Percentiles rank a stretch among this genome's conserved stretches.
phyloP scores from a whole-genome alignment of 2,888 invertebrate species.

The Ornithoptera priamus region DNA sequence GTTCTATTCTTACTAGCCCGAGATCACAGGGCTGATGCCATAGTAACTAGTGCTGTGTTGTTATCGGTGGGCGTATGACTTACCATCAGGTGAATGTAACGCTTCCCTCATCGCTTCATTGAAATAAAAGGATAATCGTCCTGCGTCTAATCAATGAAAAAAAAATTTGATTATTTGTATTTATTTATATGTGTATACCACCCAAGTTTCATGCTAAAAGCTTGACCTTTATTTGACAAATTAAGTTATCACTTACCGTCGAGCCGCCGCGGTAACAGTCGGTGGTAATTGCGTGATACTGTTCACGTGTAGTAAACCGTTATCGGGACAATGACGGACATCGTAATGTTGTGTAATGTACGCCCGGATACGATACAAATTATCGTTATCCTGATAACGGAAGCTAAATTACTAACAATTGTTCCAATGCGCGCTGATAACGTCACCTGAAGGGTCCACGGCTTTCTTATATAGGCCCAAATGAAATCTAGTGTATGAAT shows the following conservation, averaged over 20 bases:
- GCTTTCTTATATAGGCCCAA: slow-evolving; percentile 19
- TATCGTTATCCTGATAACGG: slow-evolving; percentile 40
- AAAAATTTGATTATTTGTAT: no score
- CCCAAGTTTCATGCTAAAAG: no score
- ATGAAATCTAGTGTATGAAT: slow-evolving; percentile 16
- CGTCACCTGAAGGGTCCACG: slow-evolving; percentile 9
- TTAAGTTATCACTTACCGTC: slow-evolving; percentile 4
- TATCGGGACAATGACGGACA: slow-evolving; percentile 36
- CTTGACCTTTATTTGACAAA: slow-evolving; percentile 10
- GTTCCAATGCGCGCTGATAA: slow-evolving; percentile 23
- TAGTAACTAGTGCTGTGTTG: no score
- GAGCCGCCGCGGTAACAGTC: slow-evolving; percentile 17
- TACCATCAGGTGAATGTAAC: no score
- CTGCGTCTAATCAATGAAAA: no score
- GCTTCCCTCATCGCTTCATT: no score
- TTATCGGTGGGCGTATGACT: no score
- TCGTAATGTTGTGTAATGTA: slow-evolving; percentile 33
- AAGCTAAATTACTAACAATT: slow-evolving; percentile 34
- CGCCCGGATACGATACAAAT: slow-evolving; percentile 39
- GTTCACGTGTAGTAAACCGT: slow-evolving; percentile 35
- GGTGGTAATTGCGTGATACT: slow-evolving; percentile 36
- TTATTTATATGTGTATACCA: no score
- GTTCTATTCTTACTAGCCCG: no score
- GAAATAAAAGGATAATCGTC: no score
- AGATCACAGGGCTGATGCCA: no score